phyloP scores from a whole-genome alignment of 2,113 vertebrate species.

The Syrrhaptes paradoxus region DNA sequence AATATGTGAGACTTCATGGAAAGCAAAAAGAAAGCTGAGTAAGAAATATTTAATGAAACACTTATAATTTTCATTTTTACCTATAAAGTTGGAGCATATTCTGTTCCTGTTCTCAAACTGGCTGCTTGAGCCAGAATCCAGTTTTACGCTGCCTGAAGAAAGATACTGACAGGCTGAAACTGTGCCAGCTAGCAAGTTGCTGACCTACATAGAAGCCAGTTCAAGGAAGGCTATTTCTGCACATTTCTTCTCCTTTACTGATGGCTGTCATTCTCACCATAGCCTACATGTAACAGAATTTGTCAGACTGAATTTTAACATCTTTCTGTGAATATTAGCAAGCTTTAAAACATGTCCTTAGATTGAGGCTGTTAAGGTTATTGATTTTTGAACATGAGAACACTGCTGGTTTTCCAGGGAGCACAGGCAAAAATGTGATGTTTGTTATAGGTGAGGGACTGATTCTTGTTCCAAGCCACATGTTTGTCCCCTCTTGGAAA shows the following conservation, averaged over 20 bases:
- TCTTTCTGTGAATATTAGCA: neutral
- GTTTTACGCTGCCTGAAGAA: neutral
- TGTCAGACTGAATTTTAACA: neutral
- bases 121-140: neutral
- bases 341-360: neutral
- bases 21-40: neutral
- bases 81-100: neutral
- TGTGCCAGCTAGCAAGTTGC: neutral
- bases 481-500: neutral
- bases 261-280: neutral
- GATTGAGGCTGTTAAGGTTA: neutral
- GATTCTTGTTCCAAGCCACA: neutral
- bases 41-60: neutral
- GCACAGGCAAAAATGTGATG: neutral
- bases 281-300: neutral
- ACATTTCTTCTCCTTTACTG: neutral
- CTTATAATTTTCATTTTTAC: neutral
- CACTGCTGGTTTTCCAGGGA: neutral
- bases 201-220: neutral
- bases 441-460: neutral
- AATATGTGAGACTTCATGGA: neutral
- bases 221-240: neutral
- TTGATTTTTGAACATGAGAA: neutral
- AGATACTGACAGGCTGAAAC: neutral
- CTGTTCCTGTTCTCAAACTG: neutral